phyloP scores from a whole-genome alignment of 2,888 invertebrate genomes.

The Euzophera pinguis region DNA sequence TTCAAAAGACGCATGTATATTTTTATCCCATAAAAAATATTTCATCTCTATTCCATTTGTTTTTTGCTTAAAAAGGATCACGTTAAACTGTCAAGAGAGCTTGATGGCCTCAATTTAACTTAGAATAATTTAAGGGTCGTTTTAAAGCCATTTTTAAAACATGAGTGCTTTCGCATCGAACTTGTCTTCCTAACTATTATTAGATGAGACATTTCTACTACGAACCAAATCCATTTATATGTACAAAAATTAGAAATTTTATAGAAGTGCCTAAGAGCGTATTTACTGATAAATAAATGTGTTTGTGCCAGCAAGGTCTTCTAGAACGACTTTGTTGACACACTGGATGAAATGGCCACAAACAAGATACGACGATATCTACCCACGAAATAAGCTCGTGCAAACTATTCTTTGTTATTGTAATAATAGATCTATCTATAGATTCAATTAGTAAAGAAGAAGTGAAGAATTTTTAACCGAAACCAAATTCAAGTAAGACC shows the following conservation, averaged over 20 bases:
- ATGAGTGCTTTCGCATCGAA: slow-evolving; percentile 33
- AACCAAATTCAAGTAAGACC: too few species aligned
- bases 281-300: slow-evolving; percentile 33
- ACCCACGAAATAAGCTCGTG: not conserved
- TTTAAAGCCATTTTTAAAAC: slow-evolving; percentile 29
- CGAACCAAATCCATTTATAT: slow-evolving; percentile 28
- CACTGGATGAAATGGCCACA: slow-evolving; percentile 12
- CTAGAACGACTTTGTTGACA: slow-evolving; percentile 26
- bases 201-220: slow-evolving; percentile 32
- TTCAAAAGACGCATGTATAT: not conserved
- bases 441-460: too few species aligned
- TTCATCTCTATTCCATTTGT: slow-evolving; percentile 4
- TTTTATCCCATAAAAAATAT: not conserved
- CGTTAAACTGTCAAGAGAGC: slow-evolving; percentile 36
- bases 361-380: not conserved
- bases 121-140: slow-evolving; percentile 39
- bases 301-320: slow-evolving; percentile 26
- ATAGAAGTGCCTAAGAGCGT: slow-evolving; percentile 13
- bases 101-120: slow-evolving; percentile 41
- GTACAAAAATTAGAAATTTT: too few species aligned
- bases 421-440: too few species aligned
- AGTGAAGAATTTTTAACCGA: too few species aligned
- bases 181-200: slow-evolving; percentile 40
- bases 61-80: slow-evolving; percentile 31
- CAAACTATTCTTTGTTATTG: not conserved